These are phyloP conservation scores for Sebastes trivittatus DNA, from an alignment of 2,797 vertebrate genomes.

Conservation along the genomic window DNA sequence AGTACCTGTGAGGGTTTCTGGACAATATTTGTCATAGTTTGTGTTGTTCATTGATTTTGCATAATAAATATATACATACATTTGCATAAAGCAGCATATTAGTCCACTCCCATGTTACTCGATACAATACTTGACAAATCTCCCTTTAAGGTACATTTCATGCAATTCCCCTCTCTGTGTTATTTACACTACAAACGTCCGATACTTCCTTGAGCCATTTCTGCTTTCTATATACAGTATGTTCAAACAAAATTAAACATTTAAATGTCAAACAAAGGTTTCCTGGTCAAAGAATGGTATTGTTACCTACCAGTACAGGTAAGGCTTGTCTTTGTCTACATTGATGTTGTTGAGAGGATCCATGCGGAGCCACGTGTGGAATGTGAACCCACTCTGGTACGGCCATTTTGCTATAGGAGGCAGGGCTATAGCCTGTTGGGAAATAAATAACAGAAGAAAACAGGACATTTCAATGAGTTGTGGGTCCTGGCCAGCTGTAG, in stretches of 20 bases:
- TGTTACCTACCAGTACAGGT: constrained; percentile 94
- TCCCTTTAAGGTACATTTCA: not conserved
- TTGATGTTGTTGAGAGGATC: constrained; percentile 99
- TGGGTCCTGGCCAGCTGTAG: not conserved
- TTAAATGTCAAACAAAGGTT: not conserved
- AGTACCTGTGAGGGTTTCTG: too few species aligned
- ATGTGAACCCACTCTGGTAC: constrained; percentile 98
- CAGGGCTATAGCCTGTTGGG: constrained; percentile 93
- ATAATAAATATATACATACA: too few species aligned
- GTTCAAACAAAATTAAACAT: not conserved
- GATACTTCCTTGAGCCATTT: not conserved
- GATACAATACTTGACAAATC: too few species aligned
- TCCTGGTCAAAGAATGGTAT: not conserved
- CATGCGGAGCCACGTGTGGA: constrained; percentile 98
- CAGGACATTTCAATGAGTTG: not conserved
- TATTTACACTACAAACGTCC: not conserved
- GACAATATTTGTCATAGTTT: too few species aligned
- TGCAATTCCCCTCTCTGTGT: not conserved
- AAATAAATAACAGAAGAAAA: constrained; percentile 12
- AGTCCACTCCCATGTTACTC: too few species aligned
- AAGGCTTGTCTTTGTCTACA: constrained; percentile 98
- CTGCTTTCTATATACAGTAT: not conserved
- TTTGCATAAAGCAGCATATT: too few species aligned
- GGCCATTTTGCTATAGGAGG: constrained; percentile 99
- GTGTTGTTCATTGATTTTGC: rapidly evolving